phyloP scores from a whole-genome alignment of 2,113 vertebrate species.

The Phalacrocorax aristotelis region DNA sequence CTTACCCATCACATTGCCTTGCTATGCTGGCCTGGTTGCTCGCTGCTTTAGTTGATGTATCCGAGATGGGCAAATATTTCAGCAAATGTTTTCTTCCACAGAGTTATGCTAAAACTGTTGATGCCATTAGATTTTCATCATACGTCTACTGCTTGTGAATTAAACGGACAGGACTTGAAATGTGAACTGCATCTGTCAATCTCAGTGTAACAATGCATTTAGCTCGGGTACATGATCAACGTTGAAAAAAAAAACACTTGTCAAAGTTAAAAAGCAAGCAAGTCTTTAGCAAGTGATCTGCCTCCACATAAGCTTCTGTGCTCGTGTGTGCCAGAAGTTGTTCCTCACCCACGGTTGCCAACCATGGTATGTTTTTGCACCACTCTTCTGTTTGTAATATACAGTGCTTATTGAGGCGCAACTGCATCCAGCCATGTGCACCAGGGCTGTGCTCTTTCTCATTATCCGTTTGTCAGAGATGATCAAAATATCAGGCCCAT shows the following conservation, averaged over 20 bases:
- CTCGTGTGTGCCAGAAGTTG: background rate
- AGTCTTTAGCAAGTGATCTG: slow-evolving; percentile 22
- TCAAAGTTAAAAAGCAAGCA: slow-evolving; percentile 17
- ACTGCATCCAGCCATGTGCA: background rate
- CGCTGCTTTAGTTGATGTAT: background rate
- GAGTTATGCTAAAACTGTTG: background rate
- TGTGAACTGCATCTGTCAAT: background rate
- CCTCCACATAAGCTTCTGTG: background rate
- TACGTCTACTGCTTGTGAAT: background rate
- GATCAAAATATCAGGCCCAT: background rate
- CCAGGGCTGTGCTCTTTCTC: background rate
- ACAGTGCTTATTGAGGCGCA: background rate
- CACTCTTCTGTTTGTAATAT: slow-evolving; percentile 7
- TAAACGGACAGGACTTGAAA: background rate
- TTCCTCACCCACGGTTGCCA: slow-evolving; percentile 33
- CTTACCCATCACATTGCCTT: background rate
- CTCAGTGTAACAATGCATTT: background rate
- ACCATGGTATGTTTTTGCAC: slow-evolving; percentile 24
- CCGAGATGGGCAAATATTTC: background rate
- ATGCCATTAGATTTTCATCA: background rate
- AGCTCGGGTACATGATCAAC: background rate
- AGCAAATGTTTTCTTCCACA: background rate
- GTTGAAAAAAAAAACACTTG: background rate
- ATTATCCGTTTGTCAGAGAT: background rate
- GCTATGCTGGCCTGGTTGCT: background rate